Percentiles rank a stretch among this genome's conserved stretches.
Evolutionary conservation across 2,888 invertebrate genomes (phyloP).

Genomic region (Lampropteryx suffumata): DNA sequence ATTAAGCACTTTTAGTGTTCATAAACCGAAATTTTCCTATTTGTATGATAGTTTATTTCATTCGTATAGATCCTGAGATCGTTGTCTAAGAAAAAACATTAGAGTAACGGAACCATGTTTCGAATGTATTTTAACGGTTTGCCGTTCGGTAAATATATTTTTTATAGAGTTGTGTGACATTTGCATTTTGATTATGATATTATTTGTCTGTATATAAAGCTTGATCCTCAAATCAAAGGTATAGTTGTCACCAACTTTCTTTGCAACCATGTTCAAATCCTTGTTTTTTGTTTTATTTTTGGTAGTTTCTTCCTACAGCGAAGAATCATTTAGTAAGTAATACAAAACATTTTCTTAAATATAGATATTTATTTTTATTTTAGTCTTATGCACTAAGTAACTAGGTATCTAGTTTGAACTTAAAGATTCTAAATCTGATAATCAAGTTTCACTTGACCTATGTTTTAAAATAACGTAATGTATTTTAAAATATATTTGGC

Average conservation of each 20-base stretch:
- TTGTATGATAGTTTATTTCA: no score
- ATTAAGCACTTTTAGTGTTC: no score
- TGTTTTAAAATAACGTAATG: no score
- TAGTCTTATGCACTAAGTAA: no score
- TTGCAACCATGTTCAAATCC: conserved; percentile 7
- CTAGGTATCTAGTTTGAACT: no score
- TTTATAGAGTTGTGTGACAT: not conserved
- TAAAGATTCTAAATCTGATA: no score
- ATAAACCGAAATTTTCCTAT: no score
- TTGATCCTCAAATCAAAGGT: not conserved
- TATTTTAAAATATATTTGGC: no score
- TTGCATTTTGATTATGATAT: conserved; percentile 17
- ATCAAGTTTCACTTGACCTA: no score
- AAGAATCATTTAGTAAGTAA: conserved; percentile 17
- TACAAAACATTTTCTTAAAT: no score
- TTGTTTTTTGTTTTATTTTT: conserved; percentile 3
- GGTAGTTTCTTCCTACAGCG: conserved; percentile 5
- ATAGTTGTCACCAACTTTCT: conserved; percentile 6
- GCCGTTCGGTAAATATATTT: not conserved
- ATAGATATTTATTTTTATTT: no score
- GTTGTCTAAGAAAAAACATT: not conserved
- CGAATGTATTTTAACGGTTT: conserved; percentile 7
- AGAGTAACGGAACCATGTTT: conserved; percentile 8
- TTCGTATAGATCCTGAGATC: no score
- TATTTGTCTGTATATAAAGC: conserved; percentile 17